Evolutionary conservation across 1,140 invertebrate genomes (phyloP), one percentile per base, ranked within the genome.

Genomic region (Dinoponera quadriceps): DNA sequence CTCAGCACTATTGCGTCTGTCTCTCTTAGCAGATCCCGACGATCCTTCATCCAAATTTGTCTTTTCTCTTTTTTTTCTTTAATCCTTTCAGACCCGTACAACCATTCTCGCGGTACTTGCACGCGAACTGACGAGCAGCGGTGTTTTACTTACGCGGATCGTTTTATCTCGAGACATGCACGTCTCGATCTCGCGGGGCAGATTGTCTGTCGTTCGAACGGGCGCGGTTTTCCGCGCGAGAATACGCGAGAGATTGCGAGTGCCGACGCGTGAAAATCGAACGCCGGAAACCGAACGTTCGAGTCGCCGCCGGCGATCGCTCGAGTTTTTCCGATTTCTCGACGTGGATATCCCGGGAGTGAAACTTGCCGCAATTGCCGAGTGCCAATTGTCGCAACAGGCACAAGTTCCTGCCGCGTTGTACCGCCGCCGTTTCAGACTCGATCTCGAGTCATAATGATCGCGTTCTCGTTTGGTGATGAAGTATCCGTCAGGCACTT

Each of bases 341-440:
- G 63, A 49, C 63, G 55, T 57, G 44, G 74, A 78, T 66, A 77
- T 78, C 55, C 29, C 33, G 44, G 44, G 48, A 44, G 66, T 33
- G 65, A 80, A 27, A 71, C 75, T 80, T 80, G 75, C 75, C 65
- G 57, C 75, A 80, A 80, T 80, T 80, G 65, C 65, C 51, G 5
- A 33, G 65, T 71, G 65, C 66, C 71, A 80, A 80, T 80, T 80
- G 75, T 80, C 33, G 29, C 66, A 59, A 69, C 38, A 80, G 65
- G 51, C 60, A 27, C 51, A 80, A 69, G 75, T 71, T 80, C 57
- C 63, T n/a, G 22, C 54, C 7, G 7, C 20, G 18, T 65, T 49
- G 16, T 55, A n/a, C 44, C 49, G 55, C 33, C 48, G 51, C 33
- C 74, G 63, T 44, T n/a, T 57, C 13, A 57, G 68, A 69, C 22